phyloP scores from a whole-genome alignment of 2,888 invertebrate genomes.

The Serrognathus titanus region DNA sequence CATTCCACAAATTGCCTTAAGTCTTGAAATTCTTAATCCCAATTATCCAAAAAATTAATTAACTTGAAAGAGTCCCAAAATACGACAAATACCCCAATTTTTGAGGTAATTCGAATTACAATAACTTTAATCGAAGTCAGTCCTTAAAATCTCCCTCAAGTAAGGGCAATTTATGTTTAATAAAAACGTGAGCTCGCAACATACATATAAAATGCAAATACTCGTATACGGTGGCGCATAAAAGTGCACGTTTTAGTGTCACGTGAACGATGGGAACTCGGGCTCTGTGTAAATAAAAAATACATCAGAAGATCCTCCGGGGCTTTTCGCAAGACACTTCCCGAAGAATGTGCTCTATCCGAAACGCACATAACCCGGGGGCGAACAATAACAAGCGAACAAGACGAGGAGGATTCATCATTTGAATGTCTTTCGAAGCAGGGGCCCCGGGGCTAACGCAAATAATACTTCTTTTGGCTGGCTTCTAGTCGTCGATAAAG shows the following conservation, averaged over 20 bases:
- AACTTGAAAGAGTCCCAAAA: too few species aligned
- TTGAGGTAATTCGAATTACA: background rate
- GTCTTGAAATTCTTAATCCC: too few species aligned
- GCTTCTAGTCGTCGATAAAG: too few species aligned
- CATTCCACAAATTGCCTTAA: too few species aligned
- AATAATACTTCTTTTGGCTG: slow-evolving; percentile 9
- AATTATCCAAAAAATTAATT: too few species aligned
- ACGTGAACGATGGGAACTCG: background rate
- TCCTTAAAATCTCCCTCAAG: background rate
- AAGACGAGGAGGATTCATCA: slow-evolving; percentile 23
- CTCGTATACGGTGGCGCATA: background rate
- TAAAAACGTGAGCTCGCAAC: background rate
- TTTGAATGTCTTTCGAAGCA: slow-evolving; percentile 21
- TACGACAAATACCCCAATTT: too few species aligned
- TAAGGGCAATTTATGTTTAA: background rate
- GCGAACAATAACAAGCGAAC: slow-evolving; percentile 27
- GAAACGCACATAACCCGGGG: slow-evolving; percentile 27
- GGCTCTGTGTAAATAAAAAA: slow-evolving; percentile 11
- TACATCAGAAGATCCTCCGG: slow-evolving; percentile 6
- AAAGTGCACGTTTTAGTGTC: background rate
- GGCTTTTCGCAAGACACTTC: slow-evolving; percentile 19
- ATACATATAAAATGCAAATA: slow-evolving; percentile 1
- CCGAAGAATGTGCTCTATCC: slow-evolving; percentile 21
- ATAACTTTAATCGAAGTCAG: background rate
- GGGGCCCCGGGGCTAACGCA: slow-evolving; percentile 17